phyloP scores from a whole-genome alignment of 2,113 vertebrate species.

The Rhinopomastus cyanomelas region DNA sequence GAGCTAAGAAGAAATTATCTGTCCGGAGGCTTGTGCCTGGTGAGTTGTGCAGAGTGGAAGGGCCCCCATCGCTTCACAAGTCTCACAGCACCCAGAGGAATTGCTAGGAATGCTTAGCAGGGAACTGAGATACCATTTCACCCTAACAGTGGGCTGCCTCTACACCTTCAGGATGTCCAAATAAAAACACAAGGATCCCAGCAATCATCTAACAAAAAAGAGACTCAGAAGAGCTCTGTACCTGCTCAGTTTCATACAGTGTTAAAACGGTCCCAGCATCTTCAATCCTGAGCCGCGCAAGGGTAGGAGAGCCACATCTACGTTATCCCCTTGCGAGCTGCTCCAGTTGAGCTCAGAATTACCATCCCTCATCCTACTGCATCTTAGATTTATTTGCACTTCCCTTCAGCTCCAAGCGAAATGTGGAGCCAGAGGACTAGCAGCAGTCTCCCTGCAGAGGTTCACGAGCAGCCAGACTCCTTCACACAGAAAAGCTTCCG shows the following conservation, averaged over 20 bases:
- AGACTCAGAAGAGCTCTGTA: not conserved
- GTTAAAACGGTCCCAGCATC: not conserved
- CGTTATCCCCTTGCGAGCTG: not conserved
- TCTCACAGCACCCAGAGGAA: not conserved
- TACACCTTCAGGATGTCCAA: not conserved
- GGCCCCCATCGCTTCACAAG: not conserved
- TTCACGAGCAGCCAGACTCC: not conserved
- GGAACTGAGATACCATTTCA: not conserved
- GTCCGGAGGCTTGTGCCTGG: not conserved
- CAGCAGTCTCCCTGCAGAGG: not conserved
- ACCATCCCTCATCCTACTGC: not conserved
- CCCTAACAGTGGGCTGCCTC: not conserved
- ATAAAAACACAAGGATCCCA: not conserved
- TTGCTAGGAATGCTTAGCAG: not conserved
- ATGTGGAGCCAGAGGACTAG: not conserved
- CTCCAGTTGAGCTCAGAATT: not conserved
- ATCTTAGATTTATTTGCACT: not conserved
- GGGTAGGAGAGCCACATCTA: not conserved
- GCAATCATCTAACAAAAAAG: not conserved
- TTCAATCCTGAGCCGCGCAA: not conserved
- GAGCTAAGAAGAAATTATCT: not conserved
- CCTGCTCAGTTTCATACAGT: not conserved
- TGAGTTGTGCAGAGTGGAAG: not conserved
- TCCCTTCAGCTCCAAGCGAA: not conserved
- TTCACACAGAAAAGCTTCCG: not conserved